These are phyloP conservation scores for Xestia rhomboidea DNA, from an alignment of 2,888 invertebrate genomes.

Conservation along the genomic window DNA sequence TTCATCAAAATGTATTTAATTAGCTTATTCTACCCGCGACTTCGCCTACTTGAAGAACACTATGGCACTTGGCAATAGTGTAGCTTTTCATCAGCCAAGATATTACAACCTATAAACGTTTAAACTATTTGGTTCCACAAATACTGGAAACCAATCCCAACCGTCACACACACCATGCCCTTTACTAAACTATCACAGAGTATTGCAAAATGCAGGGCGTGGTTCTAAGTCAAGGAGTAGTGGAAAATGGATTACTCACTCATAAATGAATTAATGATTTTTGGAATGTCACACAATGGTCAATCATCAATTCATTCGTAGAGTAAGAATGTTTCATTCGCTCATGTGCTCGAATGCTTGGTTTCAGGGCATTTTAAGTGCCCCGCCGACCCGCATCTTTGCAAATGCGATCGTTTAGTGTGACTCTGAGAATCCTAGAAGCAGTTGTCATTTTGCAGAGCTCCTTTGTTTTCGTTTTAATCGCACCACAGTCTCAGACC, in stretches of 20 bases:
- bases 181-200: slow-evolving; percentile 43
- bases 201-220: slow-evolving; percentile 59
- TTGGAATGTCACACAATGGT: neutral
- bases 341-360: neutral
- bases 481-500: neutral
- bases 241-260: slow-evolving; percentile 31
- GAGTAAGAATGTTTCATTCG: neutral
- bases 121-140: slow-evolving; percentile 26
- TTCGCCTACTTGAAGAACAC: neutral
- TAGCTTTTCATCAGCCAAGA: neutral
- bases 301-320: neutral
- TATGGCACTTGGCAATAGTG: neutral
- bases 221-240: slow-evolving; percentile 20
- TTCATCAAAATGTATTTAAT: neutral
- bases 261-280: neutral
- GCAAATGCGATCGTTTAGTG: neutral
- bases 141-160: slow-evolving; percentile 39
- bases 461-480: neutral
- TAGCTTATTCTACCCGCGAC: neutral
- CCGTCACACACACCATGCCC: slow-evolving; percentile 34
- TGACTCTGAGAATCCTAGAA: neutral
- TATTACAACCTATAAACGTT: neutral
- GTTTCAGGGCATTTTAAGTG: neutral
- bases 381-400: neutral
- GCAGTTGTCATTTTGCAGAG: neutral